Percentiles rank a stretch among this genome's conserved stretches.
phyloP scores from a whole-genome alignment of 2,888 invertebrate species.

The Amiota minor region DNA sequence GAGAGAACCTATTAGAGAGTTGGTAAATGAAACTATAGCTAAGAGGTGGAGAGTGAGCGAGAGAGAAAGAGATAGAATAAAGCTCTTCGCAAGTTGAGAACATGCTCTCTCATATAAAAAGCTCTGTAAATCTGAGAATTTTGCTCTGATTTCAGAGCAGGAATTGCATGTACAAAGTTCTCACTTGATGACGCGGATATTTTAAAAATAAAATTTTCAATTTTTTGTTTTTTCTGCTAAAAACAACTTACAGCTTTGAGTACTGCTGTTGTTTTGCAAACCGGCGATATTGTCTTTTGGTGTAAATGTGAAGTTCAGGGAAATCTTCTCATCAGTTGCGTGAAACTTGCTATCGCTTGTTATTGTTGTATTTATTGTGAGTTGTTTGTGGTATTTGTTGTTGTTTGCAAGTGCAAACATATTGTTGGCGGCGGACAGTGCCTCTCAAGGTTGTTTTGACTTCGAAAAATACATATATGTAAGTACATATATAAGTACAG shows the following conservation, averaged over 20 bases:
- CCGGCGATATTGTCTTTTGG: constrained; percentile 21
- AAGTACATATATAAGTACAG: too few relatives aligned
- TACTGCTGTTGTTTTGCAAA: constrained; percentile 36
- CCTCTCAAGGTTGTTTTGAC: constrained; percentile 22
- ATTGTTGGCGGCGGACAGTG: background rate
- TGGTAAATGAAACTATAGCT: too few relatives aligned
- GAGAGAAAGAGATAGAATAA: too few relatives aligned
- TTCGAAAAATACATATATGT: background rate
- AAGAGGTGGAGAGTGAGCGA: too few relatives aligned
- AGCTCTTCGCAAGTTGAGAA: background rate
- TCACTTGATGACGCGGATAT: constrained; percentile 49
- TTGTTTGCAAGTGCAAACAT: background rate
- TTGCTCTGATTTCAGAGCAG: constrained; percentile 52
- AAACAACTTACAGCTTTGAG: constrained; percentile 59
- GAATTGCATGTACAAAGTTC: constrained; percentile 44
- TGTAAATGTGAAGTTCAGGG: constrained; percentile 68
- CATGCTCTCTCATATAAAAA: background rate
- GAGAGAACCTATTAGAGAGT: too few relatives aligned
- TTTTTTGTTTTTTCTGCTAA: constrained; percentile 48
- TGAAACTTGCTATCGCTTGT: too few relatives aligned
- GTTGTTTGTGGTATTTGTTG: constrained; percentile 22
- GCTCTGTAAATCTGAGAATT: background rate
- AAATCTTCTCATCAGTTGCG: constrained; percentile 62
- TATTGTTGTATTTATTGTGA: too few relatives aligned
- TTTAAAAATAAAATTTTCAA: constrained; percentile 34